These are phyloP conservation scores for Hirtodrosophila confusa DNA, from an alignment of 2,888 invertebrate species.

Conservation along the genomic window DNA sequence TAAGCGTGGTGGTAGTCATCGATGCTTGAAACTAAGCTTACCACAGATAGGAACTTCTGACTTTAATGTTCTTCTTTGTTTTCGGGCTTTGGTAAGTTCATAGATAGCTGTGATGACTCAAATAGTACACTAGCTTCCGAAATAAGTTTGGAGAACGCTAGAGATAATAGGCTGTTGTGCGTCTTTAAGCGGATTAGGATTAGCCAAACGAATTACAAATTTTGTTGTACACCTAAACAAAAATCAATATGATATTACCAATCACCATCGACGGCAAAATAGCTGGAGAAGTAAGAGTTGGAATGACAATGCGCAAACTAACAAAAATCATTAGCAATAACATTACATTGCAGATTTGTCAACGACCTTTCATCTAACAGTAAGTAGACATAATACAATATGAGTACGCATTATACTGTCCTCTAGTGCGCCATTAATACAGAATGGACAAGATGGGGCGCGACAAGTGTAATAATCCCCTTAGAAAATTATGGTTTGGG, in stretches of 20 bases:
- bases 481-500: slow-evolving; percentile 3
- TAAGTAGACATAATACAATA: slow-evolving; percentile 34
- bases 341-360: slow-evolving; percentile 32
- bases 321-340: slow-evolving; percentile 11
- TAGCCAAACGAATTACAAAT: slow-evolving; percentile 2
- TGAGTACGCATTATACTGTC: not conserved
- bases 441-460: slow-evolving; percentile 18
- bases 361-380: slow-evolving; percentile 18
- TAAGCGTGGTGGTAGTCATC: too few species aligned
- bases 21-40: too few species aligned
- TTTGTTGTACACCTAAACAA: slow-evolving; percentile 1
- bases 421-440: slow-evolving; percentile 2
- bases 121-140: too few species aligned
- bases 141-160: too few species aligned
- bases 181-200: slow-evolving; percentile 32
- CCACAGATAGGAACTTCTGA: too few species aligned
- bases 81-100: too few species aligned
- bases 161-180: not conserved
- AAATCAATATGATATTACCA: slow-evolving; percentile 23
- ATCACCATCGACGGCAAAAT: not conserved
- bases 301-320: slow-evolving; percentile 8
- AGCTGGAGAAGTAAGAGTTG: not conserved
- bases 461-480: slow-evolving; percentile 53
- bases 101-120: too few species aligned
- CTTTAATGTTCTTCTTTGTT: too few species aligned